Conservation (phyloP, 1,140 invertebrate species). For the Sinonovacula constricta region DNA sequence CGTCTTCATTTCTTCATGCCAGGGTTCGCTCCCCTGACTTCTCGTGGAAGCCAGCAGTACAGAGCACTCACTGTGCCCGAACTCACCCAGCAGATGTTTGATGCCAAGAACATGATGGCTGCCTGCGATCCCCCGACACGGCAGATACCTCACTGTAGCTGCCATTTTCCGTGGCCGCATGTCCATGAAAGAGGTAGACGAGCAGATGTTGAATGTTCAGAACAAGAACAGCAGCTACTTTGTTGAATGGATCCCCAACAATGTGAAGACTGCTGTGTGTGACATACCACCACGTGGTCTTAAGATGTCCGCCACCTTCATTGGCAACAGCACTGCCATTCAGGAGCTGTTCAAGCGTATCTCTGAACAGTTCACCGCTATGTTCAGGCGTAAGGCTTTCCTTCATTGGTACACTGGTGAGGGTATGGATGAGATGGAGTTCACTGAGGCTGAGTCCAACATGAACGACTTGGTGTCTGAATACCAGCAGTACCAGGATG, state of each 20-base stretch:
- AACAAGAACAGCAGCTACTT: constrained; percentile 92
- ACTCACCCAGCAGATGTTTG: no score
- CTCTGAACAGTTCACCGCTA: constrained; percentile 82
- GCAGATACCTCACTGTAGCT: no score
- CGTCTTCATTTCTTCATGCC: no score
- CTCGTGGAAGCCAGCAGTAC: no score
- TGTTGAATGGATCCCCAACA: constrained; percentile 87
- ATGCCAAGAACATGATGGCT: no score
- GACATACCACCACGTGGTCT: constrained; percentile 81
- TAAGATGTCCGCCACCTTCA: constrained; percentile 80
- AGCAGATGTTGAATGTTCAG: constrained; percentile 87
- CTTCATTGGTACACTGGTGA: constrained; percentile 89
- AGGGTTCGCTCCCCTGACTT: no score
- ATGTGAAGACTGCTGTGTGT: constrained; percentile 82
- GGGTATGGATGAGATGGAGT: constrained; percentile 90
- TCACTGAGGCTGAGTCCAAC: constrained; percentile 86
- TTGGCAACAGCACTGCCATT: constrained; percentile 84
- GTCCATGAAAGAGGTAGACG: constrained; percentile 96
- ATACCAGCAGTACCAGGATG: constrained; percentile 93
- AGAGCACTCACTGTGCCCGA: no score
- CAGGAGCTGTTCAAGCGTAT: constrained; percentile 89
- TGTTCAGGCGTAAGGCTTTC: constrained; percentile 89
- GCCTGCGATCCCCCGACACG: no score
- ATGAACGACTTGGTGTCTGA: constrained; percentile 94
- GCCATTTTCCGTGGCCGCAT: constrained; percentile 92